Conservation (phyloP, 2,888 invertebrate species). For the Cosmia trapezina region DNA sequence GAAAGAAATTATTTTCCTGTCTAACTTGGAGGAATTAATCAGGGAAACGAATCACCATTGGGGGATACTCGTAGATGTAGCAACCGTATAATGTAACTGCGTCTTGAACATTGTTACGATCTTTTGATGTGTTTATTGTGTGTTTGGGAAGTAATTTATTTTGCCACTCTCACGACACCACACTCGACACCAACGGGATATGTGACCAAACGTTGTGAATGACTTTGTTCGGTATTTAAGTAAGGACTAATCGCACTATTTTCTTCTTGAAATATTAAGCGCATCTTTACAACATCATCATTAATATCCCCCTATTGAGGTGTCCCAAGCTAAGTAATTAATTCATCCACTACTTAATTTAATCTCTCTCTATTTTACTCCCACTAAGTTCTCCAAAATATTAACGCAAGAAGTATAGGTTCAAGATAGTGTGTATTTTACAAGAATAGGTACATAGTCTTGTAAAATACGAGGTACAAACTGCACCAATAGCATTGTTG, state of each 20-base stretch:
- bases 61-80: slow-evolving; percentile 28
- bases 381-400: too few relatives aligned
- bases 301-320: too few relatives aligned
- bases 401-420: too few relatives aligned
- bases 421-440: too few relatives aligned
- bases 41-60: slow-evolving; percentile 35
- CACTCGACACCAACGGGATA: neutral
- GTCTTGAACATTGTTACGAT: slow-evolving; percentile 27
- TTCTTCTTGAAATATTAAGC: neutral
- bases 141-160: slow-evolving; percentile 29
- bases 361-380: too few relatives aligned
- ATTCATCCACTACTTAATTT: too few relatives aligned
- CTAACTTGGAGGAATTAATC: slow-evolving; percentile 53
- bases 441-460: neutral
- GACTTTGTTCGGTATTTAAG: neutral
- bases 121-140: slow-evolving; percentile 24
- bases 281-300: too few relatives aligned
- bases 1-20: slow-evolving; percentile 62
- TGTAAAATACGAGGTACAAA: neutral
- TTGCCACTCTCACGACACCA: neutral
- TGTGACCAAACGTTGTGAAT: neutral
- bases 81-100: slow-evolving; percentile 30
- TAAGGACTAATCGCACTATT: too few relatives aligned
- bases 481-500: neutral
- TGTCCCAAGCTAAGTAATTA: too few relatives aligned